These are phyloP conservation scores for Terebella lapidaria DNA, from an alignment of 2,888 invertebrate species.

Conservation along the genomic window DNA sequence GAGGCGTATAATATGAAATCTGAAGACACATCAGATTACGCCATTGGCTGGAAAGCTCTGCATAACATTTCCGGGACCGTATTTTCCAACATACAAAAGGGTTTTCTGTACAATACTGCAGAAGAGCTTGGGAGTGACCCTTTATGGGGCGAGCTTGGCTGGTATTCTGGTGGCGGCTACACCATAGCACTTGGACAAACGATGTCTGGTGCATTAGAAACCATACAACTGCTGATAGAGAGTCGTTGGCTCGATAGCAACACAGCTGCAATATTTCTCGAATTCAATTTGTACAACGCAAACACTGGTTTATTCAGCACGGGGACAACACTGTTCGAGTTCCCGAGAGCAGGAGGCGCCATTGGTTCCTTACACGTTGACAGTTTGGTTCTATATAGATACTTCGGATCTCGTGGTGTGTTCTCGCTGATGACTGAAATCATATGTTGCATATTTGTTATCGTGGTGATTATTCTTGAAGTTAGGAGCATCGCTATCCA, in stretches of 20 bases:
- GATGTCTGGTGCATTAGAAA: not conserved
- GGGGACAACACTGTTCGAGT: conserved; percentile 33
- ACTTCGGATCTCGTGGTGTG: conserved; percentile 7
- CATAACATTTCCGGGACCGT: not conserved
- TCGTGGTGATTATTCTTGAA: not conserved
- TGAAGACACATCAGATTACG: not conserved
- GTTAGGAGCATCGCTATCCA: not conserved
- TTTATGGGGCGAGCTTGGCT: conserved; percentile 26
- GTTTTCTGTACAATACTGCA: conserved; percentile 15
- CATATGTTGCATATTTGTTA: conserved; percentile 3
- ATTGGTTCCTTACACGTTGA: conserved; percentile 1
- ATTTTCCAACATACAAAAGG: not conserved
- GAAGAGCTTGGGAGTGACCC: conserved; percentile 30
- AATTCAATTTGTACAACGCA: conserved; percentile 38
- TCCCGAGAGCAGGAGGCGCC: conserved; percentile 20
- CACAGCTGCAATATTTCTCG: conserved; percentile 32
- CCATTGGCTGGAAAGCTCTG: not conserved
- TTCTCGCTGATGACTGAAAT: conserved; percentile 3
- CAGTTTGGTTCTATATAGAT: conserved; percentile 10
- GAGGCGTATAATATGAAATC: not conserved
- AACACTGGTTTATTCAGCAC: conserved; percentile 37
- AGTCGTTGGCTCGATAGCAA: not conserved
- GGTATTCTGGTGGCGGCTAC: conserved; percentile 38
- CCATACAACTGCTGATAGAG: not conserved
- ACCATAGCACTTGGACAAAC: conserved; percentile 29